phyloP scores from a whole-genome alignment of 2,888 invertebrate genomes.

The Acleris cristana region DNA sequence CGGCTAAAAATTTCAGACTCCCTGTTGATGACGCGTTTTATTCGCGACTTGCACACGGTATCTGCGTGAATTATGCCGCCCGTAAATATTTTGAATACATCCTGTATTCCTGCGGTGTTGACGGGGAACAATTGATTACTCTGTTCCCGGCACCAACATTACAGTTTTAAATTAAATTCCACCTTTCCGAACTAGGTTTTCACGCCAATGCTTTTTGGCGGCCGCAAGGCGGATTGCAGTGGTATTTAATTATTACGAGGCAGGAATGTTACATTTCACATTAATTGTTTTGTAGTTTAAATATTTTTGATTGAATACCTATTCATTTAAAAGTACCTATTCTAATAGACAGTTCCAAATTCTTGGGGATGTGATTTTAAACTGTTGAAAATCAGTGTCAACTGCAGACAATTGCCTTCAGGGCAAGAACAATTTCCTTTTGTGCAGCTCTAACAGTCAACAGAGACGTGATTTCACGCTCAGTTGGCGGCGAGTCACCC shows the following conservation, averaged over 20 bases:
- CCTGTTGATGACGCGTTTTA: constrained; percentile 29
- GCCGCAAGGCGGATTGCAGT: no score
- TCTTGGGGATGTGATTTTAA: constrained; percentile 1
- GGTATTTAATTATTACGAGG: no score
- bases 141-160: constrained; percentile 11
- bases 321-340: no score
- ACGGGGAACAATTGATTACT: constrained; percentile 36
- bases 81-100: constrained; percentile 37
- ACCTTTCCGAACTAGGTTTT: neutral
- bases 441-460: constrained; percentile 56
- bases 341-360: neutral
- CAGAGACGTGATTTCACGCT: constrained; percentile 62
- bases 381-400: constrained; percentile 50
- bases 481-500: constrained; percentile 51
- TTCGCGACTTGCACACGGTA: constrained; percentile 35
- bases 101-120: constrained; percentile 35
- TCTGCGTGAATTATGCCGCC: constrained; percentile 37
- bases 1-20: constrained; percentile 14
- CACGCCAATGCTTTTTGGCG: neutral
- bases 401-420: constrained; percentile 52
- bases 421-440: constrained; percentile 57
- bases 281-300: no score
- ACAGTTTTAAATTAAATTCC: constrained; percentile 19
- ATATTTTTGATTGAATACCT: no score
- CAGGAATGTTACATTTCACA: no score